Conservation (phyloP, 2,113 vertebrate genomes). For the Cephalophus harveyi region DNA sequence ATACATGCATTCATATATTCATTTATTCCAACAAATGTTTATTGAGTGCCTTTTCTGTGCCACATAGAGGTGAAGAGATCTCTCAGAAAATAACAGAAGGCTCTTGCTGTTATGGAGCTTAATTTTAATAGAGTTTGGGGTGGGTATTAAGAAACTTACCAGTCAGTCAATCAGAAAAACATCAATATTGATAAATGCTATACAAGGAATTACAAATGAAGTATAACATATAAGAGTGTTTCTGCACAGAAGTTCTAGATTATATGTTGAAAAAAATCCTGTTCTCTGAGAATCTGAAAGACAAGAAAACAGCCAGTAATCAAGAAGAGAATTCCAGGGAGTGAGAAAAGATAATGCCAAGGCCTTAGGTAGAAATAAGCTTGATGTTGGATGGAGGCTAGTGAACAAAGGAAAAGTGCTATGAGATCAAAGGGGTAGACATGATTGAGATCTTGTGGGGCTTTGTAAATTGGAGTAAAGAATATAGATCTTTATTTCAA, state of each 20-base stretch:
- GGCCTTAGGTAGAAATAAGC: background rate
- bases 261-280: background rate
- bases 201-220: background rate
- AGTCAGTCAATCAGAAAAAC: background rate
- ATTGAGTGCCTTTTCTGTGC: background rate
- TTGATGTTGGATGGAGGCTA: background rate
- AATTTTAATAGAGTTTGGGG: background rate
- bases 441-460: background rate
- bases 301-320: background rate
- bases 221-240: background rate
- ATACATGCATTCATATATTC: background rate
- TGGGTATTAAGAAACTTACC: background rate
- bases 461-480: background rate
- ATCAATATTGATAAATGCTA: background rate
- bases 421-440: background rate
- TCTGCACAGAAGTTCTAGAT: background rate
- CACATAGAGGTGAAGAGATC: background rate
- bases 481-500: background rate
- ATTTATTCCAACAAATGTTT: background rate
- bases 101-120: background rate
- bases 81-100: background rate
- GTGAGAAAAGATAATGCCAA: background rate
- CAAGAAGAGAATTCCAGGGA: background rate
- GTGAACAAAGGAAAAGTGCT: background rate
- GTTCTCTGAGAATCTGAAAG: conserved; percentile 4